phyloP scores from a whole-genome alignment of 2,113 vertebrate species.

The Condylura cristata region DNA sequence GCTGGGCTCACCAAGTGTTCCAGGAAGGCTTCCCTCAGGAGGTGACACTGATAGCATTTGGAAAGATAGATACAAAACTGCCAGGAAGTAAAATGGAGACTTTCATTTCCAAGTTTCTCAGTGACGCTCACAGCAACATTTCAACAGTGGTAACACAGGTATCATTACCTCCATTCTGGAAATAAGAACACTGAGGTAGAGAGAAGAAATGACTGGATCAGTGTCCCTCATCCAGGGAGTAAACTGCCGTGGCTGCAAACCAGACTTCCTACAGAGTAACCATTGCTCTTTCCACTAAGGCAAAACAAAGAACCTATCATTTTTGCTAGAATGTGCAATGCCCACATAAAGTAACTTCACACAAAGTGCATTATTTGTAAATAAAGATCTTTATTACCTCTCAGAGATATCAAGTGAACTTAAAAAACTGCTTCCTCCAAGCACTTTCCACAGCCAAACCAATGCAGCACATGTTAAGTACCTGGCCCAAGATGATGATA shows the following conservation, averaged over 20 bases:
- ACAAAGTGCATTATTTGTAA: slow-evolving; percentile 63
- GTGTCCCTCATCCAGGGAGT: background rate
- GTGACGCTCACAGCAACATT: background rate
- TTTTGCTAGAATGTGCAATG: background rate
- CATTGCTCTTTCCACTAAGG: background rate
- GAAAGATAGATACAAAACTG: background rate
- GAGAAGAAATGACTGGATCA: background rate
- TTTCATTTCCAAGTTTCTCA: background rate
- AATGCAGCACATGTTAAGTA: background rate
- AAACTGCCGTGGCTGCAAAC: background rate
- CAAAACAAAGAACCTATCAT: slow-evolving; percentile 8
- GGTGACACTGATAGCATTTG: background rate
- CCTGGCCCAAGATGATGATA: background rate
- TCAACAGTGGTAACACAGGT: background rate
- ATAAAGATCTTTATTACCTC: slow-evolving; percentile 64
- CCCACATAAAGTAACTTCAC: background rate
- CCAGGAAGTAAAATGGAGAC: background rate
- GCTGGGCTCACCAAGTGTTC: background rate
- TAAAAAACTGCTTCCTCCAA: slow-evolving; percentile 59
- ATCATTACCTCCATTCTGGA: background rate
- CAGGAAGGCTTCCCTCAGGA: background rate
- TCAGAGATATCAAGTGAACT: slow-evolving; percentile 54
- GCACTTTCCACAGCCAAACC: slow-evolving; percentile 62
- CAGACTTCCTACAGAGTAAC: background rate
- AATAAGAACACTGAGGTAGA: background rate